Percentiles rank a stretch among this genome's conserved stretches.
phyloP scores from a whole-genome alignment of 2,888 invertebrate genomes.

The Pachymerium ferrugineum region DNA sequence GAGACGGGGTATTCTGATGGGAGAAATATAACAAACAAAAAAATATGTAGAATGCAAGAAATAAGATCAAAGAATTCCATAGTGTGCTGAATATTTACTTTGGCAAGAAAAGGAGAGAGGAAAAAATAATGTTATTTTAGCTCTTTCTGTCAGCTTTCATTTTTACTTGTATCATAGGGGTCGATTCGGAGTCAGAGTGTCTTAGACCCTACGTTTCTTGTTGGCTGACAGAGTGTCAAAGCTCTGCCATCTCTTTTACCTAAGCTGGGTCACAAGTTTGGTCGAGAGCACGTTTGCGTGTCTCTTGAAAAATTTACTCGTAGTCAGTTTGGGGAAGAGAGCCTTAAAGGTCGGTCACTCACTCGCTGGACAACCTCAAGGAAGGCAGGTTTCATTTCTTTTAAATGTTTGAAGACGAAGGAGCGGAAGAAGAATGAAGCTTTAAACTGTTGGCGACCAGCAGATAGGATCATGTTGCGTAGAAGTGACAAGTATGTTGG shows the following conservation, averaged over 20 bases:
- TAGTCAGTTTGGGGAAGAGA: neutral
- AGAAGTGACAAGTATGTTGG: too few relatives aligned
- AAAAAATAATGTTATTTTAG: neutral
- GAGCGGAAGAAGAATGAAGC: too few relatives aligned
- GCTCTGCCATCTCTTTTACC: neutral
- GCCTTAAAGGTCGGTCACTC: neutral
- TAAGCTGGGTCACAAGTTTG: neutral
- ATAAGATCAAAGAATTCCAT: neutral
- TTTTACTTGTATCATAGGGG: neutral
- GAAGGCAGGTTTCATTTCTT: too few relatives aligned
- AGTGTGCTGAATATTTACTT: neutral
- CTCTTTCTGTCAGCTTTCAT: neutral
- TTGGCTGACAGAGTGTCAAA: neutral
- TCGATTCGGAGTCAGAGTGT: neutral
- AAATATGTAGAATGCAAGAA: neutral
- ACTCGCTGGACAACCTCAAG: too few relatives aligned
- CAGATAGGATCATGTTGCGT: too few relatives aligned
- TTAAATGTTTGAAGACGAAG: too few relatives aligned
- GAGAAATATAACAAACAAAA: neutral
- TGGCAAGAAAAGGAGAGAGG: neutral
- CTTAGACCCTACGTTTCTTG: neutral
- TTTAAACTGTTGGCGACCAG: too few relatives aligned
- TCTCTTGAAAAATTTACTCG: neutral
- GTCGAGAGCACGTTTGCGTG: neutral
- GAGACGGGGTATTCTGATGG: neutral